A percentile compares a stretch with the other conserved stretches of the same genome.
phyloP scores from a whole-genome alignment of 2,797 vertebrate species.

The Lates japonicus region DNA sequence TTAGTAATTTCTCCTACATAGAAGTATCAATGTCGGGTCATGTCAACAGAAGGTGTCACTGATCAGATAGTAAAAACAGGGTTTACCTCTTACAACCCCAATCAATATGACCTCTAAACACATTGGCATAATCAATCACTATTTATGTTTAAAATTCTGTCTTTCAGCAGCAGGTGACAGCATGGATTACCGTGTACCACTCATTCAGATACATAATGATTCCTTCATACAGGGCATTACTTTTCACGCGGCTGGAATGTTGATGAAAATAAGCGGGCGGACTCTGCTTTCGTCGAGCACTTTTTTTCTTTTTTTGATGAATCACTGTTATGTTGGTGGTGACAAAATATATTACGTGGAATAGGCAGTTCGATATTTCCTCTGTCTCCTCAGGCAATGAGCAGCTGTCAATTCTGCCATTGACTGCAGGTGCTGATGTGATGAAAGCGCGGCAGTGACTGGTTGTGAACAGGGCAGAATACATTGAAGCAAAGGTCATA shows the following conservation, averaged over 20 bases:
- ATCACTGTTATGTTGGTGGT: constrained; percentile 76
- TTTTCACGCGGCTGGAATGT: constrained; percentile 61
- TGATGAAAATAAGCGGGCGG: constrained; percentile 70
- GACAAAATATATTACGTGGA: constrained; percentile 59
- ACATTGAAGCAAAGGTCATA: constrained; percentile 63
- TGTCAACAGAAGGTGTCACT: constrained; percentile 34
- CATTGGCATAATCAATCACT: constrained; percentile 83
- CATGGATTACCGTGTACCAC: constrained; percentile 80
- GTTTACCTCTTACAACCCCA: constrained; percentile 77
- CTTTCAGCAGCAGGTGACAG: constrained; percentile 84
- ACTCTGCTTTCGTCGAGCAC: constrained; percentile 75
- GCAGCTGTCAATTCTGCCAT: constrained; percentile 78
- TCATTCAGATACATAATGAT: constrained; percentile 69
- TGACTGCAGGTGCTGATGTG: constrained; percentile 72
- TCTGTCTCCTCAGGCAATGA: constrained; percentile 76
- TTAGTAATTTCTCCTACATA: no score
- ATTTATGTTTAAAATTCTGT: constrained; percentile 80
- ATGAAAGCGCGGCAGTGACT: constrained; percentile 57
- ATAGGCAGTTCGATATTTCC: constrained; percentile 77
- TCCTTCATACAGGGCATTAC: constrained; percentile 37
- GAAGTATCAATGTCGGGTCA: no score
- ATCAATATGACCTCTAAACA: constrained; percentile 86
- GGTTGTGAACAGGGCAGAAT: constrained; percentile 43
- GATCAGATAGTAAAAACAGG: constrained; percentile 54
- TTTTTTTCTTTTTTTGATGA: constrained; percentile 76